Evolutionary conservation across 1,140 invertebrate genomes (phyloP).

Genomic region (Agrypnia vestita): DNA sequence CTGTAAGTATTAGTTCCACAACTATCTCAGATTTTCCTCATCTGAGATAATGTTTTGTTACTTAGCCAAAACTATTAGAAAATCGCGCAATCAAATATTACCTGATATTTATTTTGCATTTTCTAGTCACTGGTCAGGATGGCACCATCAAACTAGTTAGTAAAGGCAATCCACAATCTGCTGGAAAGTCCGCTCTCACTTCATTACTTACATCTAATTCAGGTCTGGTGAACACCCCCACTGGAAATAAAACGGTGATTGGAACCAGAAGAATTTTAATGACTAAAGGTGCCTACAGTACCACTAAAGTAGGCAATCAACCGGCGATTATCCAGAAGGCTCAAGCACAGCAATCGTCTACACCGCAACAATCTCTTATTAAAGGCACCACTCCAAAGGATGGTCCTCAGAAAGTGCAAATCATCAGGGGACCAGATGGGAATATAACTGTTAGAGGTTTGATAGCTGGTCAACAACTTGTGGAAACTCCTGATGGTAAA

Average conservation of each 20-base stretch:
- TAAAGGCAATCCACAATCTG: slow-evolving; percentile 74
- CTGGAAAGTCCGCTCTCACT: slow-evolving; percentile 80
- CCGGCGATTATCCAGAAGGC: slow-evolving; percentile 64
- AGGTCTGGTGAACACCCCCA: slow-evolving; percentile 67
- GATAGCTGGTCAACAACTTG: slow-evolving; percentile 93
- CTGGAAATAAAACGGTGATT: slow-evolving; percentile 79
- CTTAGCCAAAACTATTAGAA: too few relatives aligned
- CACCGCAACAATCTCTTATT: slow-evolving; percentile 63
- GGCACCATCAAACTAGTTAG: slow-evolving; percentile 77
- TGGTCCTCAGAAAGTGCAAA: slow-evolving; percentile 88
- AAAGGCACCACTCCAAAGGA: slow-evolving; percentile 64
- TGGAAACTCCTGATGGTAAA: slow-evolving; percentile 95
- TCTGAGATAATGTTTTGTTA: too few relatives aligned
- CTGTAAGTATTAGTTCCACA: too few relatives aligned
- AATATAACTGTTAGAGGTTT: slow-evolving; percentile 93
- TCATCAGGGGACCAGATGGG: slow-evolving; percentile 90
- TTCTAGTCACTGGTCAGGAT: slow-evolving; percentile 66
- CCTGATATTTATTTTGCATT: slow-evolving; percentile 50
- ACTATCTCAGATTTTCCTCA: too few relatives aligned
- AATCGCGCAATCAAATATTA: too few relatives aligned
- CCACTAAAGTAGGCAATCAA: slow-evolving; percentile 81
- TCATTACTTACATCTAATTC: slow-evolving; percentile 76
- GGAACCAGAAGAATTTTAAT: slow-evolving; percentile 84
- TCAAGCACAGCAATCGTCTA: slow-evolving; percentile 41
- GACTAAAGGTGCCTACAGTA: slow-evolving; percentile 86